Evolutionary conservation across 2,888 invertebrate genomes (phyloP), one percentile per base, ranked within the genome.

Genomic region (Chaitophorus viminalis): DNA sequence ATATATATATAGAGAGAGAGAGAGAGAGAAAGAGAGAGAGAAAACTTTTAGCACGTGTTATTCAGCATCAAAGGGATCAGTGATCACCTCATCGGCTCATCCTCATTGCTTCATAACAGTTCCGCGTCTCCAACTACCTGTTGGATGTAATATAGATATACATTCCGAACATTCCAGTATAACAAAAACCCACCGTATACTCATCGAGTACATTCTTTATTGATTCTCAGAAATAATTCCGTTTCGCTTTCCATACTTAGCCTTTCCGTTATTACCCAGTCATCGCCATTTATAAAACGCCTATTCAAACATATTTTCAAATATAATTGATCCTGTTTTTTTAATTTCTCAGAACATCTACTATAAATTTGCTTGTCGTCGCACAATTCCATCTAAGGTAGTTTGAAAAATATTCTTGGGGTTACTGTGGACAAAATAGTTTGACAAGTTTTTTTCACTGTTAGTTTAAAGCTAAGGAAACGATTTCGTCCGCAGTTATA

Each of bases 211-310:
- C 39, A 72, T 79, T 72, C 86, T 87, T 79, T 72, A 74, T 87
- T 87, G 72, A 74, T 87, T 87, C 87, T 79, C 31, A 74, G 87
- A 87, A 87, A 87, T 72, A 79, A 87, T 86, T 87, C 79, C 74
- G 39, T 78, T 87, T 87, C 79, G 60, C 87, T 87, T 87, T 79
- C 87, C 87, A 60, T 87, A 87, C 87, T 81, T 87, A 79, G 87
- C 74, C 79, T 60, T 87, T 46, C 74, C 60, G 68, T 86, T 86
- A 86, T 86, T 86, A 86, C 36, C 86, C 86, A 72, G 86, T 86
- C 86, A 79, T 86, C 68, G 54, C 86, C 86, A 86, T 86, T 86
- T 79, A 87, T 46, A 87, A 81, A 79, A 79, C 31, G 79, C 87
- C 65, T 87, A 81, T 87, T 74, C 46, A 86, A 74, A 81, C 79